Evolutionary conservation across 2,888 invertebrate genomes (phyloP), one percentile per base, ranked within the genome.

Genomic region (Cremastinae sp.): DNA sequence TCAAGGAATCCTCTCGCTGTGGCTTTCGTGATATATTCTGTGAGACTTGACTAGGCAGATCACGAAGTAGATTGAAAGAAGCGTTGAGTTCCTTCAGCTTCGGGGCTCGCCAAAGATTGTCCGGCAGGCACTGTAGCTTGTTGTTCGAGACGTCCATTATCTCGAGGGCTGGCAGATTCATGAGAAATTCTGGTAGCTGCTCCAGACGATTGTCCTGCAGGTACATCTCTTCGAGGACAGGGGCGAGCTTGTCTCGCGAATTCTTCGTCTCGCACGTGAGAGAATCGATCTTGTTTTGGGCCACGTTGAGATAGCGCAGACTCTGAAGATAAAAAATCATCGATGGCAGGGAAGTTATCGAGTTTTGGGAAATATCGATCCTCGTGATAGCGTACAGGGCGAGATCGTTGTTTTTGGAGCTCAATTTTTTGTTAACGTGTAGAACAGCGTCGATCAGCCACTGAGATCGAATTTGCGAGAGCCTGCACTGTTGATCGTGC

Each of bases 121-220:
- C 93, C 0, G 98, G 98, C 66, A 98, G 90, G 56, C 92, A 90
- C 78, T 96, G 95, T 66, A 98, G 90, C 89, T 97, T 96, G 90
- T 99, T 99, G 90, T 97, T 97, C 0, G 98, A 96, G n/a, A 97
- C 94, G 89, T 98, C 98, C 79, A 99, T 91, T 0, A 95, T 94
- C 9, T 93, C 91, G 43, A 98, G 91, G 0, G 93, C 91, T 0
- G 97, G 96, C 64, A 98, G 91, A 3, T 93, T 92, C 91, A 98
- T 98, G 28, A 98, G 91, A 65, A 94, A 94, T 1, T 94, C 92
- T 0, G 98, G 97, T 9, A 99, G 90, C 64, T 92, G 92, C 79
- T 96, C 96, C 38, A 99, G 90, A 1, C 96, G 93, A 90, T 98
- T 98, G 89, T 98, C 96, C 91, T 95, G 92, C n/a, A 99, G 87